A percentile compares a stretch with the other conserved stretches of the same genome.
Conservation (phyloP, 2,888 invertebrate species). For the Rugalucina vietnamica region DNA sequence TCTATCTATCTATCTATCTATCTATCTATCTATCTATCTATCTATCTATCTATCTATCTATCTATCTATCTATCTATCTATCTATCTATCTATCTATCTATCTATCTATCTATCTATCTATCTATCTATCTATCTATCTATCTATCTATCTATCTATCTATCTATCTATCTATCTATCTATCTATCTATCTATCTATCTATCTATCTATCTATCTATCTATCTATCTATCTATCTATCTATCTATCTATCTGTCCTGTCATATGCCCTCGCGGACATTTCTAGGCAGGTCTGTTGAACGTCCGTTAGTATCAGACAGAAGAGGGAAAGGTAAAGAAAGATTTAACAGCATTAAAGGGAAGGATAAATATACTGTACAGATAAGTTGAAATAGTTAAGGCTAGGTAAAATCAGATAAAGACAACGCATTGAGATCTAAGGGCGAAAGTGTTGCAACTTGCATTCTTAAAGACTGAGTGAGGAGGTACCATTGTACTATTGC, state of each 20-base stretch:
- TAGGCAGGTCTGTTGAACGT: too few species aligned
- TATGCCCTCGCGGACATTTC: too few species aligned
- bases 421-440: too few species aligned
- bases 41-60: neutral
- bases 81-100: neutral
- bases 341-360: too few species aligned
- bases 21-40: neutral
- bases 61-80: neutral
- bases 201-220: neutral
- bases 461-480: too few species aligned
- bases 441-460: too few species aligned
- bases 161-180: neutral
- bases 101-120: neutral
- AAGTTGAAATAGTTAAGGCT: too few species aligned
- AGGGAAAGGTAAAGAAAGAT: too few species aligned
- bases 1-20: neutral
- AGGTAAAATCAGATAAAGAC: too few species aligned
- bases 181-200: neutral
- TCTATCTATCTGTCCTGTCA: neutral
- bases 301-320: too few species aligned
- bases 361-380: too few species aligned
- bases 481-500: too few species aligned
- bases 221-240: neutral
- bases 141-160: neutral
- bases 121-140: neutral